Percentiles rank a stretch among this genome's conserved stretches.
Conservation (phyloP, 2,888 invertebrate genomes). For the Nezara viridula region DNA sequence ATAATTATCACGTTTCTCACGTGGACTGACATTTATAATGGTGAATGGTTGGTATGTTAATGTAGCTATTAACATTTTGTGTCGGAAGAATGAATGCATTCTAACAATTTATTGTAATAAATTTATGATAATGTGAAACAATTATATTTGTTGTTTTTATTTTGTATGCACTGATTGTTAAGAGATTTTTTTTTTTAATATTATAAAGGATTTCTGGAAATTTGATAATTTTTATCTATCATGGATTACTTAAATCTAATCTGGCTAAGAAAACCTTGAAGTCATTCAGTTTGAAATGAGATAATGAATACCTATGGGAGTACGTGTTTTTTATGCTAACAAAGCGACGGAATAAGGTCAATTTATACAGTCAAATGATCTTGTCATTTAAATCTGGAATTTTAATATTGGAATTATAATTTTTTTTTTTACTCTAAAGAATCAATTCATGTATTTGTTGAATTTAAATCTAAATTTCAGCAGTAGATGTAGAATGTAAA, state of each 20-base stretch:
- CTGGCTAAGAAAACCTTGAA: not conserved
- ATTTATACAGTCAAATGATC: not conserved
- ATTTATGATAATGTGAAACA: no score
- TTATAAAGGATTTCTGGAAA: not conserved
- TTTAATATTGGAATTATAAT: not conserved
- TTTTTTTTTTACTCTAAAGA: not conserved
- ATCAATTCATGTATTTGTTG: not conserved
- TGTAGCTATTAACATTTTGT: not conserved
- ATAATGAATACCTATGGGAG: not conserved
- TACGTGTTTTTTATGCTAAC: not conserved
- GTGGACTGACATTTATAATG: slow-evolving; percentile 3
- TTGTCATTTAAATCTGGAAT: not conserved
- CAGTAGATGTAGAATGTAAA: not conserved
- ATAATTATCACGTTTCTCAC: not conserved
- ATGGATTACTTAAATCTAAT: not conserved
- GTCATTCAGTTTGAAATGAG: not conserved
- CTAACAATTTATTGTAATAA: not conserved
- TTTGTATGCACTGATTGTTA: not conserved
- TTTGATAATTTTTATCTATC: not conserved
- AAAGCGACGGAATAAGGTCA: not conserved
- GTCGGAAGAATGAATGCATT: not conserved
- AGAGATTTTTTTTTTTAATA: not conserved
- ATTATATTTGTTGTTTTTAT: not conserved
- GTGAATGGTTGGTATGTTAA: not conserved
- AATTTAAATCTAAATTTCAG: not conserved